These are phyloP conservation scores for Lissocephala sabroskyi DNA, from an alignment of 2,888 invertebrate genomes.

Conservation along the genomic window DNA sequence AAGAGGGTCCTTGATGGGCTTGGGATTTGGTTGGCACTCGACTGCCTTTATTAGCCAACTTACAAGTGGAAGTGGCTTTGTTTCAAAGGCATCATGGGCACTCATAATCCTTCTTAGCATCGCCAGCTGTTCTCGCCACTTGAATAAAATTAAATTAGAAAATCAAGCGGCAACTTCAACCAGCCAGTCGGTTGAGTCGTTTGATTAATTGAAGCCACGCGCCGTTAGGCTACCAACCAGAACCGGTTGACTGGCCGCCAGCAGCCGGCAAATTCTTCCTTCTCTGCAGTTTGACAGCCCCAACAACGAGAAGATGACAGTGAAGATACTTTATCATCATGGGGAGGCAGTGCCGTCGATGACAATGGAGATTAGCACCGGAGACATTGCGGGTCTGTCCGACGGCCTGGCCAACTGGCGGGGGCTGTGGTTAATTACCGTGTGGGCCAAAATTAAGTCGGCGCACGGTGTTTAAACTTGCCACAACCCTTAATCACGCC, in stretches of 20 bases:
- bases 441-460: conserved; percentile 15
- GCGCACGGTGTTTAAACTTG: too few species aligned
- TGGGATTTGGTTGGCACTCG: conserved; percentile 7
- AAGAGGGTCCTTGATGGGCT: not conserved
- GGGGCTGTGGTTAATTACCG: conserved; percentile 38
- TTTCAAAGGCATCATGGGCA: too few species aligned
- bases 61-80: conserved; percentile 7
- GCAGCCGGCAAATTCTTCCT: conserved; percentile 2
- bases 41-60: conserved; percentile 32
- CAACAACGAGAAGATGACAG: not conserved
- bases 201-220: conserved; percentile 69
- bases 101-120: not conserved
- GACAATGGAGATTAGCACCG: conserved; percentile 37
- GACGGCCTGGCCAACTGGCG: conserved; percentile 9
- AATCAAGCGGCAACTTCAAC: conserved; percentile 16
- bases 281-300: not conserved
- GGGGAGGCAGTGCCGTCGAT: conserved; percentile 15
- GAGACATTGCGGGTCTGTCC: not conserved
- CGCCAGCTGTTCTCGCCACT: not conserved
- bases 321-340: not conserved
- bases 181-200: conserved; percentile 1
- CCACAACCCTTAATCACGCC: too few species aligned
- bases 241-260: conserved; percentile 42
- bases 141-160: conserved; percentile 38
- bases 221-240: conserved; percentile 20